phyloP scores from a whole-genome alignment of 2,888 invertebrate genomes.

The Caenorhabditis plicata region DNA sequence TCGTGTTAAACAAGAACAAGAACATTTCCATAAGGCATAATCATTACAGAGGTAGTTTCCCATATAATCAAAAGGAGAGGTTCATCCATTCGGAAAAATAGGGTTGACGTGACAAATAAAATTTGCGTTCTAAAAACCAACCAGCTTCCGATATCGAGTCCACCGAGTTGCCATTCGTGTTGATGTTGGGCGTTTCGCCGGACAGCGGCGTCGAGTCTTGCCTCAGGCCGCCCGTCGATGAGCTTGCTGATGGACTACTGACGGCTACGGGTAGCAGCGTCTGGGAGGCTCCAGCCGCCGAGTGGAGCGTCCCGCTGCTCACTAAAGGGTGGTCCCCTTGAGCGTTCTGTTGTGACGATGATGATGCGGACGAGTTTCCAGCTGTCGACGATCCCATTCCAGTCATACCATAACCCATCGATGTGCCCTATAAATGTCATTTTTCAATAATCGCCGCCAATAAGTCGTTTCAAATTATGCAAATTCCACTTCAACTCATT shows the following conservation, averaged over 20 bases:
- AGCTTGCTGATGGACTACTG: constrained; percentile 52
- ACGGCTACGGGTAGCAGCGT: constrained; percentile 49
- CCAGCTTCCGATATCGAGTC: constrained; percentile 60
- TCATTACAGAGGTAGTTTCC: too few species aligned
- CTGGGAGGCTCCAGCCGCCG: constrained; percentile 55
- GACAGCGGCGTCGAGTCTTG: constrained; percentile 47
- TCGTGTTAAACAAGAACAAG: too few species aligned
- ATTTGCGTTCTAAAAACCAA: too few species aligned
- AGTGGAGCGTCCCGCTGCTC: constrained; percentile 53
- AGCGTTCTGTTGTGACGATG: constrained; percentile 4
- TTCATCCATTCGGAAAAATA: too few species aligned
- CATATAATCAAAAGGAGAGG: too few species aligned
- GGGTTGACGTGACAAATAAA: too few species aligned
- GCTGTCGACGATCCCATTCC: too few species aligned
- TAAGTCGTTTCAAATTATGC: constrained; percentile 14
- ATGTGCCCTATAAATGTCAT: constrained; percentile 29
- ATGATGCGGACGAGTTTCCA: constrained; percentile 10
- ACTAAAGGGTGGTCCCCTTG: constrained; percentile 54
- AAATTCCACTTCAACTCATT: constrained; percentile 23
- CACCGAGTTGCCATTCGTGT: constrained; percentile 35
- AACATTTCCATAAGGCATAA: too few species aligned
- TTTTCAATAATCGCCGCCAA: neutral
- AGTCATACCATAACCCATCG: constrained; percentile 33
- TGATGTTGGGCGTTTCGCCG: constrained; percentile 28
- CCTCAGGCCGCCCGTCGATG: constrained; percentile 39